Percentiles rank a stretch among this genome's conserved stretches.
Conservation (phyloP, 2,113 vertebrate genomes). For the Neomonachus schauinslandi region DNA sequence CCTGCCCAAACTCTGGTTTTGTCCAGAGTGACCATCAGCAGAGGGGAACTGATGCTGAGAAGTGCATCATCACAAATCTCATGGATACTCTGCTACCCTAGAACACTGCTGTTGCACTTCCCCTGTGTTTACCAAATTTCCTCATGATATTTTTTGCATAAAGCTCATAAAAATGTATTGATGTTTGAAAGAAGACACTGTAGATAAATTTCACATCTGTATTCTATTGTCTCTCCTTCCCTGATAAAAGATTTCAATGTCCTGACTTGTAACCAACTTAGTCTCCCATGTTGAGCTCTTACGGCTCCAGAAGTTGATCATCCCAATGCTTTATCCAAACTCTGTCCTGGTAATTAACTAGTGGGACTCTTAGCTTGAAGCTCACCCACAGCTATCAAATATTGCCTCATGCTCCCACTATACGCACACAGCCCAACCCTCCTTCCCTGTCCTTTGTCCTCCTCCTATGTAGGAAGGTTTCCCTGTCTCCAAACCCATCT, state of each 20-base stretch:
- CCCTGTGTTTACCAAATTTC: not conserved
- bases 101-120: too few relatives aligned
- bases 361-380: not conserved
- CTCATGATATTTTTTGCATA: not conserved
- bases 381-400: not conserved
- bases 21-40: not conserved
- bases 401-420: too few relatives aligned
- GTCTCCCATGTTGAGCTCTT: slow-evolving; percentile 56
- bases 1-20: not conserved
- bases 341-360: slow-evolving; percentile 63
- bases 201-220: slow-evolving; percentile 18
- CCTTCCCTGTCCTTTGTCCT: not conserved
- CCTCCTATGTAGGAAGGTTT: not conserved
- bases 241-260: slow-evolving; percentile 46
- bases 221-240: slow-evolving; percentile 36
- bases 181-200: slow-evolving; percentile 18
- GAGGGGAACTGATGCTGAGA: too few relatives aligned
- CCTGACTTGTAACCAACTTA: not conserved
- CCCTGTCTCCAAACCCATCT: not conserved
- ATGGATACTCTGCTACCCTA: not conserved
- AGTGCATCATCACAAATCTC: not conserved
- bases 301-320: slow-evolving; percentile 49
- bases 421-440: not conserved
- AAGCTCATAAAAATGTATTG: slow-evolving; percentile 45
- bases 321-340: slow-evolving; percentile 37